phyloP scores from a whole-genome alignment of 2,113 vertebrate genomes.

The Ahaetulla prasina region DNA sequence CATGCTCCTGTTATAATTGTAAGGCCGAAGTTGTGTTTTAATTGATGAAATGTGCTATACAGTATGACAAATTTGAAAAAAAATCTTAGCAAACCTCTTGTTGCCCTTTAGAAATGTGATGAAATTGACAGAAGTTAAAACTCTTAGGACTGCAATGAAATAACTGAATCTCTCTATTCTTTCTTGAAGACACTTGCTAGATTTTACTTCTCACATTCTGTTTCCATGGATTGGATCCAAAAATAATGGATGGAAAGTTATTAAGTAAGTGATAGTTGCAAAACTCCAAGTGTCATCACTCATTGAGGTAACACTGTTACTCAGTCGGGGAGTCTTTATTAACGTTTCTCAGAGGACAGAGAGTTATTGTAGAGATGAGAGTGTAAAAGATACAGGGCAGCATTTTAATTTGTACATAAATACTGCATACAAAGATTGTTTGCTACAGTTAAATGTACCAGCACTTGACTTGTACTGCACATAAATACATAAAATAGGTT shows the following conservation, averaged over 20 bases:
- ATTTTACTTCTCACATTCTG: slow-evolving; percentile 76
- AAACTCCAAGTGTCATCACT: slow-evolving; percentile 67
- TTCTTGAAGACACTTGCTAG: slow-evolving; percentile 74
- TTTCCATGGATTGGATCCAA: slow-evolving; percentile 73
- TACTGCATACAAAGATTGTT: slow-evolving; percentile 1
- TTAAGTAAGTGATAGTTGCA: slow-evolving; percentile 73
- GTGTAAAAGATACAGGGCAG: slow-evolving; percentile 26
- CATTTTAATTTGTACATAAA: slow-evolving; percentile 27
- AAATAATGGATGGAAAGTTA: slow-evolving; percentile 69
- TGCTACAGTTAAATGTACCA: slow-evolving; percentile 18
- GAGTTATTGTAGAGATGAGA: background rate
- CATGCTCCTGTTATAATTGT: slow-evolving; percentile 71
- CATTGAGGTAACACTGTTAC: slow-evolving; percentile 61
- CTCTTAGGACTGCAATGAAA: slow-evolving; percentile 69
- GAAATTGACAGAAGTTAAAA: slow-evolving; percentile 73
- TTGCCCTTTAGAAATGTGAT: slow-evolving; percentile 74
- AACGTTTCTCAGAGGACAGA: background rate
- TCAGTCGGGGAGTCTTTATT: slow-evolving; percentile 44
- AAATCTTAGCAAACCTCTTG: slow-evolving; percentile 58
- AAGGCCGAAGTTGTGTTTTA: slow-evolving; percentile 72
- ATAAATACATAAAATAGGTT: slow-evolving; percentile 24
- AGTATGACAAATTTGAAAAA: slow-evolving; percentile 69
- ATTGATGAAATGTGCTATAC: slow-evolving; percentile 73
- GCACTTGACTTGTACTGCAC: slow-evolving; percentile 19
- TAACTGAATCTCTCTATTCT: slow-evolving; percentile 73